These are phyloP conservation scores for Heliangelus exortis DNA, from an alignment of 2,797 vertebrate species.

Conservation along the genomic window DNA sequence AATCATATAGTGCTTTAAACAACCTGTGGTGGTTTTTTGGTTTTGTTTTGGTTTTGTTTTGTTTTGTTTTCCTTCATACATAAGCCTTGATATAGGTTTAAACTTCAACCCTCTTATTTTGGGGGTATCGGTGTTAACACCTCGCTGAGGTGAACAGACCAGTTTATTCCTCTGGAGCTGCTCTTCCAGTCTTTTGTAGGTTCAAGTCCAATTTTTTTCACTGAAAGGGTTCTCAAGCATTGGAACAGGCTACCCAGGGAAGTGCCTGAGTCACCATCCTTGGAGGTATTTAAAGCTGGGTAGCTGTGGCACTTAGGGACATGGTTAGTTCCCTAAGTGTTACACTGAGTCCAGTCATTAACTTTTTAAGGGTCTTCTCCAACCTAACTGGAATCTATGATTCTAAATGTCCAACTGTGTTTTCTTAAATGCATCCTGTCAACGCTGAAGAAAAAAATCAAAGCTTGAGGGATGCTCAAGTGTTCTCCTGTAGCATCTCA, in stretches of 20 bases:
- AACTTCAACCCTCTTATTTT: neutral
- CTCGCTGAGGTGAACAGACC: neutral
- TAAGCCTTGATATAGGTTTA: neutral
- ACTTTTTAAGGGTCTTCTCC: neutral
- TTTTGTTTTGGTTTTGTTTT: no score
- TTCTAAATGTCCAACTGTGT: neutral
- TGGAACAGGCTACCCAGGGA: neutral
- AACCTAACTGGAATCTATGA: neutral
- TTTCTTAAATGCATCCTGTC: neutral
- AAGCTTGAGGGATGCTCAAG: neutral
- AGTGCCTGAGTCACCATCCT: neutral
- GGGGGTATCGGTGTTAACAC: neutral
- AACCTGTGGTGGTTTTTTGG: no score
- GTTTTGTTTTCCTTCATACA: neutral
- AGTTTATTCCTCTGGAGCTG: neutral
- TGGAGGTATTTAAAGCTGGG: neutral
- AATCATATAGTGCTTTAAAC: neutral
- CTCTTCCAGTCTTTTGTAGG: neutral
- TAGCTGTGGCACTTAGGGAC: neutral
- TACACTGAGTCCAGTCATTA: rapidly evolving
- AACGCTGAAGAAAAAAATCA: neutral
- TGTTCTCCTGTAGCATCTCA: neutral
- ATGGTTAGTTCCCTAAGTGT: neutral
- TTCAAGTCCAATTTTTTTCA: neutral
- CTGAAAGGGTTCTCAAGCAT: neutral